Evolutionary conservation across 2,888 invertebrate genomes (phyloP).

Genomic region (Sinohyriopsis cumingii): DNA sequence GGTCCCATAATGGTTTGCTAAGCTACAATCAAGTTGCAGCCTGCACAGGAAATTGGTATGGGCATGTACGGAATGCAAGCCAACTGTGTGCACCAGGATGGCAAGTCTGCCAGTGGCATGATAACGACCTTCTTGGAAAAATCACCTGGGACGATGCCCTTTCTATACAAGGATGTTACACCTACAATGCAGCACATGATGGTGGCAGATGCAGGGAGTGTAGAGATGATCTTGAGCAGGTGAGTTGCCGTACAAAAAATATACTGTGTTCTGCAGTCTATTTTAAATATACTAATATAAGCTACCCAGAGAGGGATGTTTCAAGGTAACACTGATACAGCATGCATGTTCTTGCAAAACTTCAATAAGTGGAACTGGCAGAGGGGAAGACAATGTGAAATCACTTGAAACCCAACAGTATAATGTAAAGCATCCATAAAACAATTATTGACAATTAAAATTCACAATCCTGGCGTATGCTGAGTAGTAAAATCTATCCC

Average conservation of each 20-base stretch:
- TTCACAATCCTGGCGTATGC: too few species aligned
- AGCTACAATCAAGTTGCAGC: constrained; percentile 49
- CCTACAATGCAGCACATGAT: constrained; percentile 68
- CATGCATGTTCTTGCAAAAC: too few species aligned
- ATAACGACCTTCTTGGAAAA: constrained; percentile 42
- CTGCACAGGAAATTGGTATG: constrained; percentile 62
- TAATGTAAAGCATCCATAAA: too few species aligned
- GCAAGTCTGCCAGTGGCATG: constrained; percentile 61
- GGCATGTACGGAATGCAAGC: constrained; percentile 60
- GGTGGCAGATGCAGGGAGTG: constrained; percentile 65
- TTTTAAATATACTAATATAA: background rate
- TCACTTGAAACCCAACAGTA: too few species aligned
- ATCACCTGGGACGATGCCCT: constrained; percentile 63
- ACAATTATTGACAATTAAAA: too few species aligned
- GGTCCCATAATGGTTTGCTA: constrained; percentile 48
- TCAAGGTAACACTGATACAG: too few species aligned
- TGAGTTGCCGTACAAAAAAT: constrained; percentile 13
- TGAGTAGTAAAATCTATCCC: too few species aligned
- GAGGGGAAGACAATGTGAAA: too few species aligned
- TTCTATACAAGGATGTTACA: constrained; percentile 62
- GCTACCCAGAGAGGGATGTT: too few species aligned
- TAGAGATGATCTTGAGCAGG: constrained; percentile 54
- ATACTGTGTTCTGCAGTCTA: background rate
- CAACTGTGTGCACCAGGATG: constrained; percentile 62
- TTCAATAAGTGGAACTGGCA: too few species aligned